Evolutionary conservation across 2,888 invertebrate genomes (phyloP), one percentile per base, ranked within the genome.

Genomic region (Scaptomyza cyrtandrae): DNA sequence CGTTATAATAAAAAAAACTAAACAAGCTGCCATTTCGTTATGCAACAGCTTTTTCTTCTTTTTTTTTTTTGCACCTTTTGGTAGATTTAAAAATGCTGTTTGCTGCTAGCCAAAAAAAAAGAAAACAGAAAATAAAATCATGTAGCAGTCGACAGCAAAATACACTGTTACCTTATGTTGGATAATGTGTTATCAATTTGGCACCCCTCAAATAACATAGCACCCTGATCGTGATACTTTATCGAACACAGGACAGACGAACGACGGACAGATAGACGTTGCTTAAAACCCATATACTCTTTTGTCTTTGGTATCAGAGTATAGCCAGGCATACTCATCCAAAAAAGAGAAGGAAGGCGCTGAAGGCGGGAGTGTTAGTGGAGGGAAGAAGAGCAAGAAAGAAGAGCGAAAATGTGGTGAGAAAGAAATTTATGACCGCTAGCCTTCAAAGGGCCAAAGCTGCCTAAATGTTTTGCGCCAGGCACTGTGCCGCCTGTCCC

Each of bases 391-490:
- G 31, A 39, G 31, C 19, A 5, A 44, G 41, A 41, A 41, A n/a
- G n/a, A 19, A 14, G 53, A 50, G 65, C 50, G 79, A 64, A 82
- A 89, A 81, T 89, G 89, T 88, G 89, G 89, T 81, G 89, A 83
- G 88, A 87, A 89, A 67, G 83, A 85, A 89, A 89, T 89, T 89
- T 89, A 89, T 89, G 78, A 88, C 86, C 90, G 77, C 73, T 80
- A 83, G 86, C 85, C 85, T 77, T 78, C 80, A 78, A 86, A 87
- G 90, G 89, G 74, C 89, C 88, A 79, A 41, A 70, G 77, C 73
- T 74, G 82, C 75, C 75, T 72, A 76, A 75, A 75, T 75, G 77
- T 67, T 75, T 76, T 76, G 72, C 63, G 59, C 62, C 67, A 59
- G 74, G 59, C 67, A 44, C 48, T 35, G 58, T 14, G 39, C 14